Base-by-base conservation (phyloP, 2,888 invertebrate genomes). In the Agonopterix heracliana region DNA sequence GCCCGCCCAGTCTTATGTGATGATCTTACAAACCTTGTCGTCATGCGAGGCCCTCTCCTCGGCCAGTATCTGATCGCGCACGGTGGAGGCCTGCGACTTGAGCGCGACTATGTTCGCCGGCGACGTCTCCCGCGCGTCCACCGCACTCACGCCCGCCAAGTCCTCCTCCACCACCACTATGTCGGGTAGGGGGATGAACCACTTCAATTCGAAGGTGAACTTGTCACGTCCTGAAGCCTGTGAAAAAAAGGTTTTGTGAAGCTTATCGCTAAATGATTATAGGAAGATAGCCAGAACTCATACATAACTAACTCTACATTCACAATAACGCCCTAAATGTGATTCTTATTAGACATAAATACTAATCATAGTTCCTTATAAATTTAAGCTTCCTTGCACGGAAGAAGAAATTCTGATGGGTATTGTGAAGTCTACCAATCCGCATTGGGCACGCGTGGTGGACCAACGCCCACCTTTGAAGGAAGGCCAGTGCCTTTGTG, bases 181-280 rank as follows among this genome's bases (percentile, higher is more conserved):
- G 71, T 97, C 96, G 57, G 93, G 92, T 10, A 98, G 90, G 1
- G 96, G 94, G 65, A 97, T 95, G 79, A 95, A 96, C 97, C 98
- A 98, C 74, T 98, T 97, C 66, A 96, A 84, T 79, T 98, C 97
- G 74, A 96, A 97, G 4, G 96, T 95, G 68, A 96, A 95, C 75
- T 96, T 96, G 78, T 96, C 96, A 40, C 95, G 91, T 1, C 95
- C 95, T 7, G 95, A 93, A 10, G 95, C 93, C 93, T 93, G 56
- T 38, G 11, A 41, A n/a, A 41, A 26, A 17, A 3, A 26, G 14
- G 26, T 26, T 26, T 26, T 7, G 26, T 26, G 26, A 5, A 4
- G 17, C 7, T 26, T 5, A 1, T 26, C 26, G 26, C 7, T 26
- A 26, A 7, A 5, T 7, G 5, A 26, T 26, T 26, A 5, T 5